Evolutionary conservation across 2,888 invertebrate genomes (phyloP).

Genomic region (Drosophila cracens): DNA sequence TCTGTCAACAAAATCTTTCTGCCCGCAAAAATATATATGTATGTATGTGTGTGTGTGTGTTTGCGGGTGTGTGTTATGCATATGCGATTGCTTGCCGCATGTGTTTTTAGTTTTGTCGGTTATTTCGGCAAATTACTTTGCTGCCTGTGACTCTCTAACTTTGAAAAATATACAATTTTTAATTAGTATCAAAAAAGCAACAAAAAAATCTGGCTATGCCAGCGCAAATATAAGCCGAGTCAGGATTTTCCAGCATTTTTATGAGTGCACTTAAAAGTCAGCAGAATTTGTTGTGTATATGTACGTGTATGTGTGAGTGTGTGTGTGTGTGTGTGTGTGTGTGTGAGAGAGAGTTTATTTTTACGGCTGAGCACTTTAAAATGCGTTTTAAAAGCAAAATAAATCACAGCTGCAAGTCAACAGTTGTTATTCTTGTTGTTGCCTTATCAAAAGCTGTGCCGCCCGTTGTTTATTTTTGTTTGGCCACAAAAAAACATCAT

Average conservation of each 20-base stretch:
- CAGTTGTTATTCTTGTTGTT: conserved; percentile 36
- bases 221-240: conserved; percentile 39
- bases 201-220: conserved; percentile 1
- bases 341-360: conserved; percentile 12
- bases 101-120: conserved; percentile 59
- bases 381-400: conserved; percentile 58
- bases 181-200: conserved; percentile 65
- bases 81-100: conserved; percentile 41
- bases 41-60: conserved; percentile 10
- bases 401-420: conserved; percentile 63
- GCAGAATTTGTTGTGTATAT: conserved; percentile 34
- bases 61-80: conserved; percentile 17
- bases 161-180: conserved; percentile 76
- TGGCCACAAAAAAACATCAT: conserved; percentile 31
- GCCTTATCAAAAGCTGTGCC: conserved; percentile 61
- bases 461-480: conserved; percentile 16
- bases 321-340: conserved; percentile 3
- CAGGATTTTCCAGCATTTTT: conserved; percentile 25
- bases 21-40: conserved; percentile 51
- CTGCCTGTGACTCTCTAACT: conserved; percentile 54
- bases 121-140: conserved; percentile 65
- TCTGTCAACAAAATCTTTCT: conserved; percentile 77
- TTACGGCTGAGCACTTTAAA: conserved; percentile 52
- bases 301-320: not conserved
- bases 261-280: conserved; percentile 57